These are phyloP conservation scores for Osmerus eperlanus DNA, from an alignment of 2,113 vertebrate genomes.

Conservation along the genomic window DNA sequence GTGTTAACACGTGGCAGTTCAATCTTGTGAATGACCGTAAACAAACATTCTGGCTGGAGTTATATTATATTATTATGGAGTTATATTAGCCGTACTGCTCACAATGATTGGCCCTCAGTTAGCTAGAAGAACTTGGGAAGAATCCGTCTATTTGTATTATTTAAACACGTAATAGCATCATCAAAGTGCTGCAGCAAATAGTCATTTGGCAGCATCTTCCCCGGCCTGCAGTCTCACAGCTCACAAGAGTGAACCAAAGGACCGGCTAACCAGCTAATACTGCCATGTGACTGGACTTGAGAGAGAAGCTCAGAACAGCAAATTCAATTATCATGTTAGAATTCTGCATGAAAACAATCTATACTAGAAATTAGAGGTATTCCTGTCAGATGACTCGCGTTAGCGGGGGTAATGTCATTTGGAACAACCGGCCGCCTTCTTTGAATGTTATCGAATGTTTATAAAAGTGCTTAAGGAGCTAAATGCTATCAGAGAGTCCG, in stretches of 20 bases:
- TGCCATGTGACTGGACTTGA: conserved; percentile 72
- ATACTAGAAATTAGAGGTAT: conserved; percentile 73
- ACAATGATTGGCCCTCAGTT: conserved; percentile 29
- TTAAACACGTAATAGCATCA: conserved; percentile 62
- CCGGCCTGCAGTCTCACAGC: conserved; percentile 44
- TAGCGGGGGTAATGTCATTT: conserved; percentile 65
- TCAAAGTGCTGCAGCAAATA: conserved; percentile 65
- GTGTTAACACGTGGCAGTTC: not conserved
- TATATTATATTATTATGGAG: too few species aligned
- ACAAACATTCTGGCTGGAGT: conserved; percentile 13
- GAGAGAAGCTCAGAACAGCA: conserved; percentile 68
- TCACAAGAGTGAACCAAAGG: conserved; percentile 50
- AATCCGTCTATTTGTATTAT: conserved; percentile 53
- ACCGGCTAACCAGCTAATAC: conserved; percentile 57
- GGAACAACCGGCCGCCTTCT: conserved; percentile 55
- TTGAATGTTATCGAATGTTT: conserved; percentile 76
- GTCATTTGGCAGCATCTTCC: conserved; percentile 49
- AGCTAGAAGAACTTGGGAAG: conserved; percentile 31
- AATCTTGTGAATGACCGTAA: conserved; percentile 24
- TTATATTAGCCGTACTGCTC: conserved; percentile 23
- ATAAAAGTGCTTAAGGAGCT: conserved; percentile 70
- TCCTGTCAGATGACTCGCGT: conserved; percentile 77
- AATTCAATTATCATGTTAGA: conserved; percentile 77
- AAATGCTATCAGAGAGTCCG: conserved; percentile 60
- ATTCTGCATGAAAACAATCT: conserved; percentile 81